Percentiles rank a stretch among this genome's conserved stretches.
These are phyloP conservation scores for Euborellia annulipes DNA, from an alignment of 1,140 invertebrate species.

Conservation along the genomic window DNA sequence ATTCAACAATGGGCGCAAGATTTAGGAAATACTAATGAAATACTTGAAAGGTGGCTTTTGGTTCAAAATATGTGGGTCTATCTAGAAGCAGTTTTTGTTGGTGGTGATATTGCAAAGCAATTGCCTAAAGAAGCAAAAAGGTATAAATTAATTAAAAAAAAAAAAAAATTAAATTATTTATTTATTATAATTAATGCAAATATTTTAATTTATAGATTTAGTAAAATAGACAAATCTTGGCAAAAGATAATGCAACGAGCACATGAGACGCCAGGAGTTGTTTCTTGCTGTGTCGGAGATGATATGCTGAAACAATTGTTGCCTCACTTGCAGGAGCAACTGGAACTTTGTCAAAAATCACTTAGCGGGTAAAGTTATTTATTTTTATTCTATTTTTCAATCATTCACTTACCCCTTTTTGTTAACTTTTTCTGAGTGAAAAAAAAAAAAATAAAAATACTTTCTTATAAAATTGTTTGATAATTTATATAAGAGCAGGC, in stretches of 20 bases:
- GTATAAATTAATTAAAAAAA: too few species aligned
- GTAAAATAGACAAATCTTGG: constrained; percentile 96
- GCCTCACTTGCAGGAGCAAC: constrained; percentile 89
- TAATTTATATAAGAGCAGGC: too few species aligned
- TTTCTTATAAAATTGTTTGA: too few species aligned
- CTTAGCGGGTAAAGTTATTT: constrained; percentile 56
- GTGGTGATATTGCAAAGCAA: constrained; percentile 95
- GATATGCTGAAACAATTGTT: constrained; percentile 81
- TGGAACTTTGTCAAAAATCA: constrained; percentile 93
- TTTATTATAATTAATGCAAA: not conserved
- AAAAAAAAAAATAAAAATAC: constrained; percentile 3
- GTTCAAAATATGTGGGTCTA: constrained; percentile 99
- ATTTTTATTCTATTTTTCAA: too few species aligned
- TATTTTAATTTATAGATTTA: constrained; percentile 41
- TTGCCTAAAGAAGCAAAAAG: constrained; percentile 84
- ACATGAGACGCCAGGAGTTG: constrained; percentile 87
- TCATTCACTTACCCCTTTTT: not conserved
- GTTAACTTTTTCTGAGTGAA: constrained; percentile 3
- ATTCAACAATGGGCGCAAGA: constrained; percentile 93
- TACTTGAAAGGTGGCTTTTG: constrained; percentile 86
- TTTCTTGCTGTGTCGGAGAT: constrained; percentile 89
- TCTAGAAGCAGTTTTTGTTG: constrained; percentile 93
- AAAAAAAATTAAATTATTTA: too few species aligned
- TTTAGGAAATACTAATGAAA: constrained; percentile 90
- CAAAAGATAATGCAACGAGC: constrained; percentile 93